Percentiles rank a stretch among this genome's conserved stretches.
These are phyloP conservation scores for Pachyseris speciosa DNA, from an alignment of 64 coral and sea anemone genomes.

Conservation along the genomic window DNA sequence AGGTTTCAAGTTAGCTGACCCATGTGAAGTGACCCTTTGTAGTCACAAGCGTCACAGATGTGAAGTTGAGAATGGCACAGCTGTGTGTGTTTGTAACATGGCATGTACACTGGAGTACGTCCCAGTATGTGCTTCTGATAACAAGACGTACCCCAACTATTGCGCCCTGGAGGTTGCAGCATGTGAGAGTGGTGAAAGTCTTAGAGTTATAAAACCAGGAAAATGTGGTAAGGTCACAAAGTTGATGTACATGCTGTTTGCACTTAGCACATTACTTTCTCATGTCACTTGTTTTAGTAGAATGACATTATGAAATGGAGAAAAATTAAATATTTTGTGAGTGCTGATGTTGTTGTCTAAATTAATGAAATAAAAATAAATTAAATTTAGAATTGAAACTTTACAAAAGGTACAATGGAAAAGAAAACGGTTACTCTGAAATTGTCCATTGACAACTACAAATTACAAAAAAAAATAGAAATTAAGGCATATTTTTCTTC, in stretches of 20 bases:
- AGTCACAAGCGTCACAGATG: constrained; percentile 39
- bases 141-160: constrained; percentile 67
- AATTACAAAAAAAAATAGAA: too few relatives aligned
- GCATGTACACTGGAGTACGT: constrained; percentile 48
- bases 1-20: constrained; percentile 3
- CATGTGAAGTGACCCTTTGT: constrained; percentile 52
- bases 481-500: too few relatives aligned
- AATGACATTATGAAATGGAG: too few relatives aligned
- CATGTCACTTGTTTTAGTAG: too few relatives aligned
- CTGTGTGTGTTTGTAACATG: constrained; percentile 50
- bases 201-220: constrained; percentile 19
- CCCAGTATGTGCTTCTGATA: constrained; percentile 79
- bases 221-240: constrained; percentile 25
- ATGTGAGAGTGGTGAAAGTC: constrained; percentile 15
- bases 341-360: too few relatives aligned
- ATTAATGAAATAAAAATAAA: too few relatives aligned
- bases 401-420: too few relatives aligned
- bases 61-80: constrained; percentile 44
- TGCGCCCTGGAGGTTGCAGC: constrained; percentile 49
- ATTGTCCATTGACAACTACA: too few relatives aligned
- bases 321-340: too few relatives aligned
- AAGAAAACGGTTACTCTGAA: too few relatives aligned
- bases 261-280: too few relatives aligned
- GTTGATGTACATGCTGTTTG: not conserved
- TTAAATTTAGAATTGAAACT: too few relatives aligned